Evolutionary conservation across 2,113 vertebrate species (phyloP), one percentile per base, ranked within the genome.

Genomic region (Podilymbus podiceps): DNA sequence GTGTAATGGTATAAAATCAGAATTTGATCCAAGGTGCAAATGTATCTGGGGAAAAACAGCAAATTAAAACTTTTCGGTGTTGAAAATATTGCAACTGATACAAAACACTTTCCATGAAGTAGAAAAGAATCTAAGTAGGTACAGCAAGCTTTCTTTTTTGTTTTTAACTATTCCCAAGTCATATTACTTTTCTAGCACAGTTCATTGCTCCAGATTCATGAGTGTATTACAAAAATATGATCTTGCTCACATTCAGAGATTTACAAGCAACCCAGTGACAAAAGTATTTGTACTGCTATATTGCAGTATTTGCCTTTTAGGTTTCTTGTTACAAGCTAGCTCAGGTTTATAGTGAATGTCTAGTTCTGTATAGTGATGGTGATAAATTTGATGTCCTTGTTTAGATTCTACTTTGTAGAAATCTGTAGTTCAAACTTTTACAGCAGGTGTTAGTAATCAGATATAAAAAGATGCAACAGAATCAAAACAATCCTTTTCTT

Each of bases 381-480:
- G 58, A 79, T 79, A n/a, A 17, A 44, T 27, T 73, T 79, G 19
- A 55, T 79, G 38, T 69, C 49, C 40, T 69, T 91, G 56, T 87
- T 63, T 85, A 75, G 38, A 56, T 85, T 74, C 40, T 91, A 1
- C 73, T 71, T 74, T 50, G 33, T 47, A 81, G 38, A 77, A 88
- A 73, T 50, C 8, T 15, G 5, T 59, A 52, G 24, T 60, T 91
- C 58, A 85, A 20, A 53, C 67, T 88, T 89, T 20, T 53, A 40
- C 58, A 85, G 66, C 91, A 88, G 84, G 66, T 97, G 94, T 66
- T 95, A 90, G 30, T 72, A 79, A 42, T 94, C 56, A 60, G 38
- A 66, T 89, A 77, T 2, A 5, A 35, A 86, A 88, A 50, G 55
- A 85, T 95, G 81, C 85, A 86, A 58, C 42, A 71, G 46, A 86